Conservation (phyloP, 2,888 invertebrate species). For the Cosmia pyralina region DNA sequence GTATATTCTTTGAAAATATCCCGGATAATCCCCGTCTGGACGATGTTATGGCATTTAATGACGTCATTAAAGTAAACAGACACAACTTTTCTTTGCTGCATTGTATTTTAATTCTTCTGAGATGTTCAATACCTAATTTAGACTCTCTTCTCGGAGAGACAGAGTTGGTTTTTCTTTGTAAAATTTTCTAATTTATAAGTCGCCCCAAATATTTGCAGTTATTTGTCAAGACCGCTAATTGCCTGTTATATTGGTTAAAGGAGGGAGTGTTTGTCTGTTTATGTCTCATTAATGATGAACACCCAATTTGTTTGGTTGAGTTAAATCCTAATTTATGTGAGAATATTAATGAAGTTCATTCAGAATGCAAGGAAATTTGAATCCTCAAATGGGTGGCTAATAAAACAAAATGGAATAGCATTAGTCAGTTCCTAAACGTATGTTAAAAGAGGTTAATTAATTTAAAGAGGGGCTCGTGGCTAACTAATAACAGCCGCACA, state of each 20-base stretch:
- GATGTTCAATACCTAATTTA: slow-evolving; percentile 14
- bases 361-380: background rate
- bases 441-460: too few relatives aligned
- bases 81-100: slow-evolving; percentile 79
- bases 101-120: slow-evolving; percentile 72
- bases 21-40: slow-evolving; percentile 79
- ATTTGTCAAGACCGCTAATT: slow-evolving; percentile 85
- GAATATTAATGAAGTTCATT: slow-evolving; percentile 43
- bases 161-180: slow-evolving; percentile 54
- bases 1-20: slow-evolving; percentile 64
- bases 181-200: slow-evolving; percentile 57
- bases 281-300: slow-evolving; percentile 77
- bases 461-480: too few relatives aligned
- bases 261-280: slow-evolving; percentile 72
- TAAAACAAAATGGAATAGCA: background rate
- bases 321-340: slow-evolving; percentile 56
- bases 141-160: background rate
- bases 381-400: too few relatives aligned
- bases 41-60: slow-evolving; percentile 79
- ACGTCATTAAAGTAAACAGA: slow-evolving; percentile 83
- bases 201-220: slow-evolving; percentile 78
- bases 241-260: slow-evolving; percentile 73
- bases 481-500: too few relatives aligned
- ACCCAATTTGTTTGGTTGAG: slow-evolving; percentile 58
- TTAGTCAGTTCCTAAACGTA: background rate